These are phyloP conservation scores for Nycteola revayana DNA, from an alignment of 2,888 invertebrate species.

Conservation along the genomic window DNA sequence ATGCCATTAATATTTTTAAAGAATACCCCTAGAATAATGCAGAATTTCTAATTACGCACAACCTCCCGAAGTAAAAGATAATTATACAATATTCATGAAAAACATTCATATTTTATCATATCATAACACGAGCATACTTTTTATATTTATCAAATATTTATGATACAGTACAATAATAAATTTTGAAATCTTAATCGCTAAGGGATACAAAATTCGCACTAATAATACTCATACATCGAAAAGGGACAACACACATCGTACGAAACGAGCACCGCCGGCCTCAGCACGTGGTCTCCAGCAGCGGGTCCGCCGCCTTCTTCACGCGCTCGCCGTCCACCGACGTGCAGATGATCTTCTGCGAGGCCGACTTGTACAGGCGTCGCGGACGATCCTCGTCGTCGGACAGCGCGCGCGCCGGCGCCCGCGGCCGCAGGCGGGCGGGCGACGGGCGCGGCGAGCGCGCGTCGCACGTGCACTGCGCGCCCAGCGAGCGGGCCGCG, in stretches of 20 bases:
- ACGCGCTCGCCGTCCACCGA: constrained; percentile 30
- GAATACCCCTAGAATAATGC: constrained; percentile 20
- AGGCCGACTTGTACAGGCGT: constrained; percentile 53
- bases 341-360: constrained; percentile 45
- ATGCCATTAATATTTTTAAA: constrained; percentile 6
- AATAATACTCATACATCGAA: constrained; percentile 72
- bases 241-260: constrained; percentile 42
- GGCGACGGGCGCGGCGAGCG: constrained; percentile 40
- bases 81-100: constrained; percentile 53
- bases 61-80: constrained; percentile 64
- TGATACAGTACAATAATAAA: constrained; percentile 70
- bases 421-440: constrained; percentile 28
- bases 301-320: constrained; percentile 50
- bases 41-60: constrained; percentile 56
- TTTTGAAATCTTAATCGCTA: constrained; percentile 74
- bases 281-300: constrained; percentile 73
- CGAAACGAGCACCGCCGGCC: constrained; percentile 16
- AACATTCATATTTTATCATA: constrained; percentile 53
- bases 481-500: constrained; percentile 29
- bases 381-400: constrained; percentile 57
- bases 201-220: constrained; percentile 77
- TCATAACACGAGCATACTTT: constrained; percentile 45
- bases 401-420: constrained; percentile 45
- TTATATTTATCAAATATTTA: constrained; percentile 34
- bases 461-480: constrained; percentile 43